Conservation (phyloP, 2,888 invertebrate genomes). For the Hemistola chrysoprasaria region DNA sequence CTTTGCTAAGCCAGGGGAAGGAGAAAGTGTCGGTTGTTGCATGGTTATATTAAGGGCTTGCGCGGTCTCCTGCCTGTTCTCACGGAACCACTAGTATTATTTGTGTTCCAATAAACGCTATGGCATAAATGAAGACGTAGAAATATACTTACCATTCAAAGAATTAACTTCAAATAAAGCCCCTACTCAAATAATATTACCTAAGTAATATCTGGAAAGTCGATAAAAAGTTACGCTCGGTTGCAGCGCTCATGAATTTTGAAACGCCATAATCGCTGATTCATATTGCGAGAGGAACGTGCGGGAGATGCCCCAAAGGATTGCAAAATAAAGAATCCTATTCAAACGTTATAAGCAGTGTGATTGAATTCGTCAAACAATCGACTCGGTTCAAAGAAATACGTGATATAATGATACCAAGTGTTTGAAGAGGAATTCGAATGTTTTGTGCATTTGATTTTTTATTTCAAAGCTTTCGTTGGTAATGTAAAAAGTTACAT, state of each 20-base stretch:
- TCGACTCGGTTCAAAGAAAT: constrained; percentile 1
- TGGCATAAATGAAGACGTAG: too few relatives aligned
- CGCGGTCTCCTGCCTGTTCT: too few relatives aligned
- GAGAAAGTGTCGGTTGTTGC: too few relatives aligned
- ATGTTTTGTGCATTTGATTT: background rate
- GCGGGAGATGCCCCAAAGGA: constrained; percentile 14
- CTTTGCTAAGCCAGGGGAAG: too few relatives aligned
- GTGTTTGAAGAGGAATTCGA: background rate
- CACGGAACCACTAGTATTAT: too few relatives aligned
- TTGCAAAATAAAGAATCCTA: constrained; percentile 15
- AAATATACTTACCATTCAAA: too few relatives aligned
- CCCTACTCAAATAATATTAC: constrained; percentile 4
- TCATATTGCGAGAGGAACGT: constrained; percentile 16
- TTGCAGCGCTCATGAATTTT: constrained; percentile 18
- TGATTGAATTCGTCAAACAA: constrained; percentile 14
- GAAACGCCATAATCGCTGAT: constrained; percentile 18
- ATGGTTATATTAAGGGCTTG: too few relatives aligned
- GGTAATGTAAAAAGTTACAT: too few relatives aligned
- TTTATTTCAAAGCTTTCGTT: background rate
- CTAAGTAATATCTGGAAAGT: constrained; percentile 10
- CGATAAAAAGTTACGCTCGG: constrained; percentile 15
- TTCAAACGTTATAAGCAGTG: constrained; percentile 9
- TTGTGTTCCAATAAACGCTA: too few relatives aligned
- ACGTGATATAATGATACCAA: background rate
- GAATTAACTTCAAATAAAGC: background rate